Evolutionary conservation across 2,888 invertebrate genomes (phyloP).

Genomic region (Nasonovia ribisnigri): DNA sequence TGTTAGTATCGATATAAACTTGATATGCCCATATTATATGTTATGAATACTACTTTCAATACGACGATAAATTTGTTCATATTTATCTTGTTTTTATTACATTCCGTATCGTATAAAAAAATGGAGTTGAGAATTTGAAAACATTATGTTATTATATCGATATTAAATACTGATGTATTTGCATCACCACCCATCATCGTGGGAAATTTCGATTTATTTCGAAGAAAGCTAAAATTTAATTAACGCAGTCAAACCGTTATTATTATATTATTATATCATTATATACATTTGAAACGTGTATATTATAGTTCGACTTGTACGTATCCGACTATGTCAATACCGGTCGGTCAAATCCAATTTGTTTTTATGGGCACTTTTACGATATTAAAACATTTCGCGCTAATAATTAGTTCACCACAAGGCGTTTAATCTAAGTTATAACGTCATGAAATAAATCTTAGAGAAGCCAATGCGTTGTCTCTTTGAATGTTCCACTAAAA

Average conservation of each 20-base stretch:
- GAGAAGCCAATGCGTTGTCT: background rate
- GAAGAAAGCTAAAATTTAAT: slow-evolving; percentile 14
- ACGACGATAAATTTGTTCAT: background rate
- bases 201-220: background rate
- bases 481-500: background rate
- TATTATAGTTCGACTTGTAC: background rate
- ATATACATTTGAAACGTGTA: background rate
- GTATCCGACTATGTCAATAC: slow-evolving; percentile 38
- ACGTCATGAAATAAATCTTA: slow-evolving; percentile 10
- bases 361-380: slow-evolving; percentile 49
- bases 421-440: background rate
- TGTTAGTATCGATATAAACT: background rate
- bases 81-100: background rate
- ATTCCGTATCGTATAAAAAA: background rate
- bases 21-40: background rate
- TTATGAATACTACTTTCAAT: background rate
- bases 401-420: slow-evolving; percentile 39
- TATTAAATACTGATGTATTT: background rate
- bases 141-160: background rate
- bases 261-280: slow-evolving; percentile 6
- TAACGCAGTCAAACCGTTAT: background rate
- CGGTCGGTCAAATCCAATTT: slow-evolving; percentile 39
- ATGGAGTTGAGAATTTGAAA: background rate
- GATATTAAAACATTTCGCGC: slow-evolving; percentile 47
- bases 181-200: background rate